Base-by-base conservation (phyloP, 2,888 invertebrate species). In the Ectobius pallidus region DNA sequence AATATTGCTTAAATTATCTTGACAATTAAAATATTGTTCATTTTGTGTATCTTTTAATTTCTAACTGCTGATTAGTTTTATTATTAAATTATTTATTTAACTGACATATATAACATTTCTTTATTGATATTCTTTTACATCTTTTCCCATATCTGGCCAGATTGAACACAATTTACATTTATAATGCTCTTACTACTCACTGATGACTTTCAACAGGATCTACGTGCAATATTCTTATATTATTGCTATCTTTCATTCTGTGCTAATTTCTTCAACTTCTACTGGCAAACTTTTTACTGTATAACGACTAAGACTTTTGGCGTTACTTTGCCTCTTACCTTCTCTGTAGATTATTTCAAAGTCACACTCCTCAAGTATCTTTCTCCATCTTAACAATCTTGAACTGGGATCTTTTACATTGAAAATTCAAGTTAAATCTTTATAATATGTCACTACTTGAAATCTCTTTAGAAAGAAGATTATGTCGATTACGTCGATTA, bases 401-500 rank as follows among this genome's bases (percentile, higher is more conserved):
- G 32, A 58, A 27, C 58, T 58, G 16, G 32, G 30, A 14, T 58
- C 58, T 11, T 58, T 58, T 22, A 58, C 58, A 58, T 58, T 58
- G 18, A 58, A 58, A 3, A 30, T 55, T 30, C 30, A 58, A 3
- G 44, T 68, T 18, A 77, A 52, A 1, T 75, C 72, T 49, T 65
- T 44, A 44, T 77, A 76, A 61, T 77, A 76, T 1, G 76, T 77
- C 0, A 76, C 68, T 2, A 78, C 27, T 27, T 49, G 69, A 27
- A 78, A 77, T 22, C 70, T 65, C 14, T 52, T 58, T 1, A 77
- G 77, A 18, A 74, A 73, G 6, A 78, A 22, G n/a, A n/a, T n/a
- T n/a, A n/a, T n/a, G n/a, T n/a, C n/a, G n/a, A 52, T 77, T 76
- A 1, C 71, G 73, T 1, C 75, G 39, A 44, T 76, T 77, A 62